Base-by-base conservation (phyloP, 2,888 invertebrate species). In the Leptogaster cylindrica region DNA sequence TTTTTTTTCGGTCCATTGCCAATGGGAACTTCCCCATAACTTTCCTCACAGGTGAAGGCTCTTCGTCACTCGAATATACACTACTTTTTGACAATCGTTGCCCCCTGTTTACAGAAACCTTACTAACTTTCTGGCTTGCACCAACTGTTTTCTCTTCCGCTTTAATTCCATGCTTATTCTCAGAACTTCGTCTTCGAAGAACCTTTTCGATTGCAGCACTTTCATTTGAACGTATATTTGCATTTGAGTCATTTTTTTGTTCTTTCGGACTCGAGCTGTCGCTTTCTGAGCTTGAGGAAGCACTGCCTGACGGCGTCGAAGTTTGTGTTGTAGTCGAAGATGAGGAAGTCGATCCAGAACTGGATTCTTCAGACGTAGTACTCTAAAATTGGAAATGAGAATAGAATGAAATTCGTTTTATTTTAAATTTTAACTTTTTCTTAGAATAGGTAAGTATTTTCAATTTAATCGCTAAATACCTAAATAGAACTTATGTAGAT, bases 231-330 rank as follows among this genome's bases (percentile, higher is more conserved):
- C 75, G 71, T 50, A 78, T 76, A 36, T 80, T 78, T 27, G 75
- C 61, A 39, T 73, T 76, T 2, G 78, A 73, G 48, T 70, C 51
- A 16, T n/a, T 61, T 68, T 77, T 77, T 41, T 74, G 83, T 39
- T 81, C 82, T 66, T 79, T 81, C 1, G 83, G 86, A 2, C 84
- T 83, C 0, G 89, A 88, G 0, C 90, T 88, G 71, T 91, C 91
- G 0, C 88, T 87, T 72, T 90, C 91, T 0, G 87, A 86, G 73
- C 88, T 89, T 36, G 88, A 87, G 2, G 86, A 88, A 0, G 86
- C 89, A 2, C 89, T 88, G 39, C 87, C 90, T 0, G 89, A 88
- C 65, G 86, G 87, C 69, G 87, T 88, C 0, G 89, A 88, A 68
- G 88, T 88, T 36, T 87, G 88, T 73, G 89, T 89, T 0, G 87